These are phyloP conservation scores for Balaenoptera acutorostrata DNA, from an alignment of 2,113 vertebrate genomes.

Conservation along the genomic window DNA sequence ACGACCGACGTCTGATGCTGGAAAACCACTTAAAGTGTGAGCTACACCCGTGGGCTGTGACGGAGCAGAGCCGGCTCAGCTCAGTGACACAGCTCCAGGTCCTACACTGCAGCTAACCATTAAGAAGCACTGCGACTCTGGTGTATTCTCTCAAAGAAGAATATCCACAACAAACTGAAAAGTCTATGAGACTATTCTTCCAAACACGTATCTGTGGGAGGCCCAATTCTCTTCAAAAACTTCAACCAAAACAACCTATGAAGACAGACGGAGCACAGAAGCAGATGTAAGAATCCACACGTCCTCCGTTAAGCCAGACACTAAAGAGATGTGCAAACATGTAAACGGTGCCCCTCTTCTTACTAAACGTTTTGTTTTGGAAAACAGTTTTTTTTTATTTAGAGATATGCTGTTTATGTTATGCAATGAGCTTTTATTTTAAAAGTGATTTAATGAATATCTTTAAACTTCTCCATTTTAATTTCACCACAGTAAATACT, in stretches of 20 bases:
- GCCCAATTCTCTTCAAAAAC: too few relatives aligned
- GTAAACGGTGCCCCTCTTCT: background rate
- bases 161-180: fast-evolving
- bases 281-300: fast-evolving
- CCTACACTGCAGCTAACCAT: fast-evolving
- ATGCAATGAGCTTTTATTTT: background rate
- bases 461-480: background rate
- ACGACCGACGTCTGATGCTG: fast-evolving
- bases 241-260: background rate
- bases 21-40: too few relatives aligned
- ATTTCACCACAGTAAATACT: background rate
- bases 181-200: background rate
- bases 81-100: fast-evolving
- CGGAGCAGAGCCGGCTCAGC: fast-evolving
- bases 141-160: too few relatives aligned
- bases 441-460: background rate
- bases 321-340: background rate
- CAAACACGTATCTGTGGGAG: too few relatives aligned
- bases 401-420: background rate
- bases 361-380: background rate
- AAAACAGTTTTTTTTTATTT: background rate
- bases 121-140: fast-evolving
- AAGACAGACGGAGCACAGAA: background rate
- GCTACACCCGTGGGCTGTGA: fast-evolving
- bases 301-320: background rate